These are phyloP conservation scores for Morpho achilles DNA, from an alignment of 2,888 invertebrate genomes.

Conservation along the genomic window DNA sequence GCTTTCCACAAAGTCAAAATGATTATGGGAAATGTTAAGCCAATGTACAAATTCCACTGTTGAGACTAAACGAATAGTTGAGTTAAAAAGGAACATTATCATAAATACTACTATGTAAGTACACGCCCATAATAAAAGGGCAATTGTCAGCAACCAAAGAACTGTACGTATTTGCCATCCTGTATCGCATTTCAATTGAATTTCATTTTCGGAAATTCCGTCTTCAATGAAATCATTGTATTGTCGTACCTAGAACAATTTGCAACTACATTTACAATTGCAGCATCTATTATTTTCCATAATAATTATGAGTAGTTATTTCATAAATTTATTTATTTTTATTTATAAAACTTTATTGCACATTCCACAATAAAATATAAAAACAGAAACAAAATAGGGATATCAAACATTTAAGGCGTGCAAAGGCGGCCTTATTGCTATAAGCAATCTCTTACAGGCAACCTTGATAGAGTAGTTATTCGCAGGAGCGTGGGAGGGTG, in stretches of 20 bases:
- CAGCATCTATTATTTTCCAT: neutral
- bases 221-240: conserved; percentile 22
- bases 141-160: conserved; percentile 41
- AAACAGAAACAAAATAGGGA: too few species aligned
- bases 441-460: too few species aligned
- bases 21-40: conserved; percentile 7
- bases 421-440: too few species aligned
- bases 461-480: too few species aligned
- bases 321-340: too few species aligned
- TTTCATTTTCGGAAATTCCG: conserved; percentile 2
- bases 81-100: conserved; percentile 7
- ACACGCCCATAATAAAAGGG: conserved; percentile 44
- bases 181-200: conserved; percentile 11
- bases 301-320: too few species aligned
- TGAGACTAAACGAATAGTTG: neutral
- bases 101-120: conserved; percentile 32
- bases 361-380: too few species aligned
- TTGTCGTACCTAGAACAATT: conserved; percentile 26
- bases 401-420: too few species aligned
- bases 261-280: conserved; percentile 8
- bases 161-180: conserved; percentile 37
- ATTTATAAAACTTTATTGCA: too few species aligned
- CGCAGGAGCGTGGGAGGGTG: too few species aligned
- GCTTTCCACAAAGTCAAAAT: neutral
- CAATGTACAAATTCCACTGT: conserved; percentile 1